Evolutionary conservation across 2,797 vertebrate genomes (phyloP).

Genomic region (Todus mexicanus): DNA sequence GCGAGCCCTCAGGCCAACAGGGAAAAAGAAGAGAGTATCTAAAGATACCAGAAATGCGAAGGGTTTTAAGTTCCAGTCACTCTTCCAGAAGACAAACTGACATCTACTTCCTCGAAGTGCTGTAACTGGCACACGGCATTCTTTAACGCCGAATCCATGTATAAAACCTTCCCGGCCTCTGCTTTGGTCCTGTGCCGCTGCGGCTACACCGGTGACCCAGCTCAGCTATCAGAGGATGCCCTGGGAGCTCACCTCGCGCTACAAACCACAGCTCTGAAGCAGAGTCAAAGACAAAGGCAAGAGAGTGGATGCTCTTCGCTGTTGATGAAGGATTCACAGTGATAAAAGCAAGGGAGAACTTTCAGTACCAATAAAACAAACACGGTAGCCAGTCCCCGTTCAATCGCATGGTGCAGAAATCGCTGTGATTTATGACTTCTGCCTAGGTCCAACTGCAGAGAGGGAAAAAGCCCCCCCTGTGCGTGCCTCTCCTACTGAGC

Average conservation of each 20-base stretch:
- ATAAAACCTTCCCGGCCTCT: background rate
- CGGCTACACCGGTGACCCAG: background rate
- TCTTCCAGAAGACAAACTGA: background rate
- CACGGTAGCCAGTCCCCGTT: background rate
- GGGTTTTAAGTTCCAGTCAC: background rate
- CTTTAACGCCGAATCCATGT: background rate
- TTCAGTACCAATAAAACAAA: background rate
- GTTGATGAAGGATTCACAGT: background rate
- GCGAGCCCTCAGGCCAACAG: background rate
- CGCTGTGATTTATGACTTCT: constrained; percentile 5
- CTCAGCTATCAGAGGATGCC: no score
- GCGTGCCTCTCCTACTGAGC: background rate
- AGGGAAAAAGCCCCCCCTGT: background rate
- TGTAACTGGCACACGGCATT: background rate
- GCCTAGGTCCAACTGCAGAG: background rate
- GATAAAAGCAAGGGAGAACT: background rate
- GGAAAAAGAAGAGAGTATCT: background rate
- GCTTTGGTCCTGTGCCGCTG: background rate
- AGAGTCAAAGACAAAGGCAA: background rate
- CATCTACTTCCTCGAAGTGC: background rate
- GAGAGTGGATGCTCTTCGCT: background rate
- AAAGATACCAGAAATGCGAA: background rate
- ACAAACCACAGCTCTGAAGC: background rate
- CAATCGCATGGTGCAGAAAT: background rate
- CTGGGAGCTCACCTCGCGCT: background rate